Evolutionary conservation across 2,888 invertebrate species (phyloP), one percentile per base, ranked within the genome.

Genomic region (Caenorhabditis drosophilae): DNA sequence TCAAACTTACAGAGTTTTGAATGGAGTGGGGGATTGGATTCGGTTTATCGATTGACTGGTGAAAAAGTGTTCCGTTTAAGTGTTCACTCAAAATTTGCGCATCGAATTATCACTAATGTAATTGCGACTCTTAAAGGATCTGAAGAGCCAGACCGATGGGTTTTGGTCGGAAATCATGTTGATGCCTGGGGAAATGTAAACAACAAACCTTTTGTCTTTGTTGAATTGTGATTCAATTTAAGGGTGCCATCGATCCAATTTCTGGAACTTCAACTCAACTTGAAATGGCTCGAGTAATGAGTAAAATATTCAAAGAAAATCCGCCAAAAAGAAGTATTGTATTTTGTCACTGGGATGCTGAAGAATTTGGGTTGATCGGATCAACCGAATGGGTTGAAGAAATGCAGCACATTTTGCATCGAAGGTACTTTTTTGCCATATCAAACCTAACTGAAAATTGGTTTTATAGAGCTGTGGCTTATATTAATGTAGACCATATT

Each of bases 301-400:
- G 45, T 12, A 50, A 55, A 34, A 53, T 56, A 2, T 52, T 42
- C 22, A 20, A 46, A 26, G 25, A 34, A 2, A 22, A 11, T 16
- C 48, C 42, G n/a, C 48, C 56, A 9, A 22, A 86, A 40, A 81
- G 67, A 31, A 51, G 85, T 3, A 75, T 87, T 27, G 74, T 76
- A n/a, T 82, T 82, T 56, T 79, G 80, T 45, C 84, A 84, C 38
- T 87, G 86, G 86, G 87, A 85, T 49, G 86, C 85, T 0, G 86
- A 87, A 70, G 87, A 87, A 64, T 75, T 73, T 53, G 80, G 80
- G 9, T 51, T 75, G 12, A 80, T 86, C 38, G 87, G 87, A 7
- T 85, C 87, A 2, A 84, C 84, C 0, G 87, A 87, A 77, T 87
- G 85, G 84, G 83, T 86, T 6, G 86, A 87, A 79, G 83, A 82